These are phyloP conservation scores for Chaetophractus vellerosus DNA, from an alignment of 2,797 vertebrate genomes.

Conservation along the genomic window DNA sequence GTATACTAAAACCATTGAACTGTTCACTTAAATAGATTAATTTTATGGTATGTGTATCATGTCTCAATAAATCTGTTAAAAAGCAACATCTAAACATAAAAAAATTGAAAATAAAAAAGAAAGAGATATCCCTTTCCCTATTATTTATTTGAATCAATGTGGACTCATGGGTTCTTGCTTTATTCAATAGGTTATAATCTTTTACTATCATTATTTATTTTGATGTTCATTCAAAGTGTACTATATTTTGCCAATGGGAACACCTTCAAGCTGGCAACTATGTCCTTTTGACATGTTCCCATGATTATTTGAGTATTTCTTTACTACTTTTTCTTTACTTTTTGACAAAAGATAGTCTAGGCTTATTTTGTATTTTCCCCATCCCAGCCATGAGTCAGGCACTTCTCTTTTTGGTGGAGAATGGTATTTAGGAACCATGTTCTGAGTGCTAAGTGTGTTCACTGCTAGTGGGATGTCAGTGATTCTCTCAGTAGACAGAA, in stretches of 20 bases:
- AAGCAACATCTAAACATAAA: not conserved
- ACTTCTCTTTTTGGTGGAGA: not conserved
- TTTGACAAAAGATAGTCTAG: not conserved
- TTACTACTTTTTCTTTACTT: not conserved
- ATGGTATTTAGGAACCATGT: not conserved
- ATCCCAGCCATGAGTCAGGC: not conserved
- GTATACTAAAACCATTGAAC: not conserved
- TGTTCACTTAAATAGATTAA: not conserved
- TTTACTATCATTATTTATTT: constrained; percentile 31
- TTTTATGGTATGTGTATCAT: not conserved
- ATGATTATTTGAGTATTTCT: not conserved
- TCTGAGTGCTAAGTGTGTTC: not conserved
- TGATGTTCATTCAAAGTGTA: not conserved
- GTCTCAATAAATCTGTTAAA: not conserved
- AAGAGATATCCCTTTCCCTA: not conserved
- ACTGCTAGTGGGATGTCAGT: not conserved
- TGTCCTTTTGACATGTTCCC: not conserved
- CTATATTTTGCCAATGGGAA: not conserved
- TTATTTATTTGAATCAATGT: not conserved
- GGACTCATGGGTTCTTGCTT: not conserved
- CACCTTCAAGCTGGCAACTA: not conserved
- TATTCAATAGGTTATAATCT: not conserved
- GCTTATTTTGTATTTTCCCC: not conserved
- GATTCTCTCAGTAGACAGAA: not conserved
- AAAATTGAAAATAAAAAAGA: not conserved